Base-by-base conservation (phyloP, 2,888 invertebrate species). In the Melolontha melolontha region DNA sequence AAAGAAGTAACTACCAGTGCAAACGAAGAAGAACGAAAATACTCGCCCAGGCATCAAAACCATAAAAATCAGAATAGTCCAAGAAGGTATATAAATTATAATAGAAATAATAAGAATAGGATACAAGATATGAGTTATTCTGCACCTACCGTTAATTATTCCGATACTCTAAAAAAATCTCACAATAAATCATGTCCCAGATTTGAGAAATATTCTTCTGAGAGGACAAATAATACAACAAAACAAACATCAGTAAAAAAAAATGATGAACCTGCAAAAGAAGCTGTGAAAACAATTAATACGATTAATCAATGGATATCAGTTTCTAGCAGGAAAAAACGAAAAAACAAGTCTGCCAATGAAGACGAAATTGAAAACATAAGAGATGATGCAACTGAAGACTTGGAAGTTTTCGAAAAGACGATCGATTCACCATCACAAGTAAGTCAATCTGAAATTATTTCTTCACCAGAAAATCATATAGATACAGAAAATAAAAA, bases 311-410 rank as follows among this genome's bases (percentile, higher is more conserved):
- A 81, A 72, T 84, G 84, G 84, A 83, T 83, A 42, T 77, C 82
- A 0, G 84, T 84, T 4, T 80, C 81, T 4, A 82, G 72, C 67
- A 75, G 80, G 41, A 83, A 84, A 72, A 83, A 82, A 67, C 77
- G 83, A 14, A 82, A 82, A 69, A 80, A 79, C 67, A 79, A 78
- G 65, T 75, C 70, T 16, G 51, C 72, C 0, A 78, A 79, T 62
- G 80, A 79, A 63, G 72, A 50, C 10, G 72, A 70, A 4, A 40
- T 27, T 14, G 72, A 71, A 14, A 64, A 65, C 5, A 42, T 66
- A 17, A 57, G 57, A 42, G 69, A 72, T 47, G 54, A n/a, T 16
- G 44, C 34, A 40, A 14, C 11, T 66, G 80, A 80, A 71, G 73
- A 69, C 44, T 80, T 79, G 66, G 81, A 82, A 64, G 75, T 80